Base-by-base conservation (phyloP, 2,888 invertebrate genomes). In the Pollenia angustigena region DNA sequence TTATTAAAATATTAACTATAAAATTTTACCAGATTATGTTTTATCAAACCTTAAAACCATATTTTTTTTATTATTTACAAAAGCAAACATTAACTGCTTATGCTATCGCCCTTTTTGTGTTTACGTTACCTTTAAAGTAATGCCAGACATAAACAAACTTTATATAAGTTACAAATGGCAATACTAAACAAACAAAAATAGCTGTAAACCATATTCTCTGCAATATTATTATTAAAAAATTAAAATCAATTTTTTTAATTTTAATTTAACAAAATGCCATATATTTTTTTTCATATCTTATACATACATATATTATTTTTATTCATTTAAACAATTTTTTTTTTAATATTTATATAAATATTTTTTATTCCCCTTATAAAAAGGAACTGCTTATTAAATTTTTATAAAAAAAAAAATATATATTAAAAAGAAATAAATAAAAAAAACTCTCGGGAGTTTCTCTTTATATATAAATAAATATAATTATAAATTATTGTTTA, bases 401-500 rank as follows among this genome's bases (percentile, higher is more conserved):
- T 48, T 66, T 62, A 8, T 32, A 23, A 42, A 42, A 16, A 64
- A 64, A 23, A 14, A 68, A n/a, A 42, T 16, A 32, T 68, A 2
- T 2, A 23, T 23, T 23, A n/a, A n/a, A 58, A 48, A 48, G 60
- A 76, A 44, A 82, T 32, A 54, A 68, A 60, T 14, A 40, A 62
- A 56, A 62, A 56, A 40, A 46, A 71, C 46, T 44, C 71, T 64
- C 71, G 32, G 71, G 69, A 62, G 62, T 76, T 76, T 82, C 44
- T 72, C 32, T 82, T 75, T 81, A 68, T 74, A 87, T 81, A 76
- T 80, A 64, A 76, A 80, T 81, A 68, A 76, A 78, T 80, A 88
- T 83, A 75, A 71, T 74, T 85, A 87, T 85, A 84, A 86, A 85
- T 84, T 84, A 84, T 84, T 84, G 81, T 86, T 86, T 86, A 86